phyloP scores from a whole-genome alignment of 2,888 invertebrate species.

The Coecobrya sp. region DNA sequence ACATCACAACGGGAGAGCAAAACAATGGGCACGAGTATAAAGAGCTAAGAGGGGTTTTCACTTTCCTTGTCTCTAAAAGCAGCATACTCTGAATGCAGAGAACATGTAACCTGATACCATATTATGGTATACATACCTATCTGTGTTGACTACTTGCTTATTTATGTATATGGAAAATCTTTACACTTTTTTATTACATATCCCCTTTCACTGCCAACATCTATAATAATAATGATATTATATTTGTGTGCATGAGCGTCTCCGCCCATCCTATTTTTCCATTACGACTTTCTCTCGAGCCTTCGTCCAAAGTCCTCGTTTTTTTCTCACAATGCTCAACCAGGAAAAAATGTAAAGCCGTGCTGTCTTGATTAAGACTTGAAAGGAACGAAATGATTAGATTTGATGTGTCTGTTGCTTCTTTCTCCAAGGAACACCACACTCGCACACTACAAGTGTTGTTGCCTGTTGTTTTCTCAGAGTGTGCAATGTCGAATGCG shows the following conservation, averaged over 20 bases:
- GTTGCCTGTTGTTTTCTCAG: constrained; percentile 10
- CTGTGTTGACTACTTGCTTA: constrained; percentile 11
- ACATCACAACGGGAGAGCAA: constrained; percentile 73
- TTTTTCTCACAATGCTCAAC: constrained; percentile 37
- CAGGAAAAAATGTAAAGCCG: constrained; percentile 50
- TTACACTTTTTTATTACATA: constrained; percentile 25
- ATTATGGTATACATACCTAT: not conserved
- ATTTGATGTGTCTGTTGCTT: constrained; percentile 77
- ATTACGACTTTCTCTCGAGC: constrained; percentile 19
- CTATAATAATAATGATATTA: constrained; percentile 18
- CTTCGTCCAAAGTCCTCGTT: too few species aligned
- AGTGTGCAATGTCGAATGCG: not conserved
- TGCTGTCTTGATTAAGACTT: constrained; percentile 71
- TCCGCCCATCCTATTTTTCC: constrained; percentile 57
- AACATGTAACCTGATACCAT: constrained; percentile 30
- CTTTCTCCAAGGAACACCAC: constrained; percentile 1
- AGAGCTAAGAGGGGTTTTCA: constrained; percentile 60
- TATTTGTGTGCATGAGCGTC: not conserved
- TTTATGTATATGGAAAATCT: constrained; percentile 30
- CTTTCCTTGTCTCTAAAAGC: constrained; percentile 28
- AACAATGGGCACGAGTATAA: constrained; percentile 65
- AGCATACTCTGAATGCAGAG: constrained; percentile 50
- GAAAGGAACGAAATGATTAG: constrained; percentile 70
- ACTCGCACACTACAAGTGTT: constrained; percentile 3
- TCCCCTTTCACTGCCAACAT: constrained; percentile 8